phyloP scores from a whole-genome alignment of 2,113 vertebrate species.

The Sisor rabdophorus region DNA sequence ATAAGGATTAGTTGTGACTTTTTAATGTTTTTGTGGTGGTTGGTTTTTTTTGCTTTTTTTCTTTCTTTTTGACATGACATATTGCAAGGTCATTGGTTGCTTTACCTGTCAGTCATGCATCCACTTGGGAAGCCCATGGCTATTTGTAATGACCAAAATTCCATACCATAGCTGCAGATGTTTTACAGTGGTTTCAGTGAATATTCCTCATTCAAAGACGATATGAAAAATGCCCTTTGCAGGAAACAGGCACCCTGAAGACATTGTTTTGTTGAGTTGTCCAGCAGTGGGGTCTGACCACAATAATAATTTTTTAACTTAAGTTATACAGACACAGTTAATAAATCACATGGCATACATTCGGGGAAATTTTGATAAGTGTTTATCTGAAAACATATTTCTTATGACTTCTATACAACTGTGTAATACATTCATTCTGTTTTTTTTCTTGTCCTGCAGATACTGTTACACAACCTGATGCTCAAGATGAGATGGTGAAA shows the following conservation, averaged over 20 bases:
- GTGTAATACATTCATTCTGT: slow-evolving; percentile 16
- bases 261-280: background rate
- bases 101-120: no score
- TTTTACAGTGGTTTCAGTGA: background rate
- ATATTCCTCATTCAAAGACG: background rate
- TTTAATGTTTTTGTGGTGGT: no score
- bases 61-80: no score
- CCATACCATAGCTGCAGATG: no score
- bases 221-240: background rate
- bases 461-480: slow-evolving; percentile 21
- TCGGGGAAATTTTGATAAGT: background rate
- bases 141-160: background rate
- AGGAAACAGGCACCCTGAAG: background rate
- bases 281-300: background rate
- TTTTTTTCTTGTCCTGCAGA: slow-evolving; percentile 16
- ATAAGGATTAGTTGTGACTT: no score
- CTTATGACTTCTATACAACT: background rate
- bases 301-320: background rate
- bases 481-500: slow-evolving; percentile 49
- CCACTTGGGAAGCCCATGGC: no score
- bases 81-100: no score
- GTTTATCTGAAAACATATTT: background rate
- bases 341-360: background rate
- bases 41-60: no score
- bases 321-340: background rate